Conservation (phyloP, 2,888 invertebrate species). For the Philaethria dido region DNA sequence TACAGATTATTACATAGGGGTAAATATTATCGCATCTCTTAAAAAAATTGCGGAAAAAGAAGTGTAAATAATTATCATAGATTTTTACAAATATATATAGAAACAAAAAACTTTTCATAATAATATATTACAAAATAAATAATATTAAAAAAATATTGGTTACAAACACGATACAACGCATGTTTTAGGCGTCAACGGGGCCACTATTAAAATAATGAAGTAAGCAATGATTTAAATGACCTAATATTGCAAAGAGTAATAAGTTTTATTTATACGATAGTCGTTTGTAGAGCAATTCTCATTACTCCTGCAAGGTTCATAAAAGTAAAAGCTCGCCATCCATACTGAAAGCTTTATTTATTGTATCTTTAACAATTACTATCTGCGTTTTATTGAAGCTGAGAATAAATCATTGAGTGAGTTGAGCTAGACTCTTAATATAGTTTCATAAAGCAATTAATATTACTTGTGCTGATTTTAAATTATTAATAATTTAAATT, state of each 20-base stretch:
- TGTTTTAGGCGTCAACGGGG: no score
- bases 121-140: no score
- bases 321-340: constrained; percentile 27
- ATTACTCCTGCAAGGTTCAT: constrained; percentile 21
- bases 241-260: background rate
- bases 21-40: no score
- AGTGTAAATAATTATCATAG: no score
- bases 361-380: constrained; percentile 57
- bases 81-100: no score
- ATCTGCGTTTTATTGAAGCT: constrained; percentile 53
- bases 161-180: no score
- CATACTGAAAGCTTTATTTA: constrained; percentile 53
- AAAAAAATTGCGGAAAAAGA: no score
- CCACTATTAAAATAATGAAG: no score
- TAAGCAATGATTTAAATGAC: background rate
- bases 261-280: background rate
- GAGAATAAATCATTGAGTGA: constrained; percentile 28
- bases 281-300: constrained; percentile 5
- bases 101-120: no score
- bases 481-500: background rate
- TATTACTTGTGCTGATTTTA: background rate
- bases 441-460: background rate
- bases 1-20: no score
- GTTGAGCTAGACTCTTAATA: background rate
- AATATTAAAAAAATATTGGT: no score